These are phyloP conservation scores for Cebus imitator DNA, from an alignment of 2,113 vertebrate genomes.

Conservation along the genomic window DNA sequence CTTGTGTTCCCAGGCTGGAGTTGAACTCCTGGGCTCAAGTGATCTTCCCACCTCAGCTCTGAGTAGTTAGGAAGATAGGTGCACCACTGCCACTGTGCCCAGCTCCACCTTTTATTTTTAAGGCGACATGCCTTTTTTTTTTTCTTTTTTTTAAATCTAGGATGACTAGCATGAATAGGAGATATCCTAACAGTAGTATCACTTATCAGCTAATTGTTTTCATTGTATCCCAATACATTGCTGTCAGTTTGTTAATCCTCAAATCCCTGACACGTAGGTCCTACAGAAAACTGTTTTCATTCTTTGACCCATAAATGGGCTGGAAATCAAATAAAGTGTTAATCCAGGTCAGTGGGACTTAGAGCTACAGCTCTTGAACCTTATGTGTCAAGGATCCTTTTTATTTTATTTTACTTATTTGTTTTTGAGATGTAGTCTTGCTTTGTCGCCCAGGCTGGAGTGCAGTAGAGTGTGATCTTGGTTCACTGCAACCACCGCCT, in stretches of 20 bases:
- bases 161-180: background rate
- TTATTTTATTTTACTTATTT: too few relatives aligned
- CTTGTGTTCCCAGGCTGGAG: background rate
- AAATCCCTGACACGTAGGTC: background rate
- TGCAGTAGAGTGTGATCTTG: too few relatives aligned
- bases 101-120: background rate
- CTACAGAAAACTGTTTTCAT: background rate
- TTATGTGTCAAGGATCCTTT: background rate
- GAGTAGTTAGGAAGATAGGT: background rate
- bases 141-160: background rate
- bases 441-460: too few relatives aligned
- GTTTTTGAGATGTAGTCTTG: too few relatives aligned
- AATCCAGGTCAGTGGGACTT: background rate
- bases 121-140: background rate
- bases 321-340: background rate
- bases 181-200: background rate
- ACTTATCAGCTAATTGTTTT: background rate
- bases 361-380: background rate
- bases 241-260: background rate
- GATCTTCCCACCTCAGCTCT: background rate
- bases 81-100: background rate
- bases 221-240: background rate
- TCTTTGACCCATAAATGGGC: background rate
- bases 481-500: too few relatives aligned
- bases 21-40: background rate